phyloP scores from a whole-genome alignment of 2,888 invertebrate species.

The Melanotus villosus region DNA sequence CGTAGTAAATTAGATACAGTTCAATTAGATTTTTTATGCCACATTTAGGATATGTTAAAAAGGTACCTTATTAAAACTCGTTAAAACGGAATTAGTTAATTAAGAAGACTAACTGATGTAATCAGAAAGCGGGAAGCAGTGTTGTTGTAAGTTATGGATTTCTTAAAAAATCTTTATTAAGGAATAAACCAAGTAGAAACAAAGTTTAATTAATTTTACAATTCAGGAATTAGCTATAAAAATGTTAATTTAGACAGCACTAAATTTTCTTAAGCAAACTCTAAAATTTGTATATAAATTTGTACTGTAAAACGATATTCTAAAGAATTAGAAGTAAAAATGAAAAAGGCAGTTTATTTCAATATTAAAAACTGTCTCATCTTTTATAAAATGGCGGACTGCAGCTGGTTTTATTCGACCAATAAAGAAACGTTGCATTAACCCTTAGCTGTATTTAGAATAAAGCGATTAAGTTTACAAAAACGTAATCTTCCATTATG shows the following conservation, averaged over 20 bases:
- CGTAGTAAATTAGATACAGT: too few species aligned
- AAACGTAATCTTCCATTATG: slow-evolving; percentile 48
- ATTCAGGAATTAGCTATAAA: slow-evolving; percentile 26
- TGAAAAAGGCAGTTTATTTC: too few species aligned
- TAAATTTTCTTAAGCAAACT: slow-evolving; percentile 1
- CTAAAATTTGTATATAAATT: background rate
- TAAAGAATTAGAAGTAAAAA: too few species aligned
- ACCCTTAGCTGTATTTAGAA: slow-evolving; percentile 45
- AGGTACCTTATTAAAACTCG: background rate
- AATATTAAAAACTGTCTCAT: too few species aligned
- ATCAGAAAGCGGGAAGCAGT: slow-evolving; percentile 12
- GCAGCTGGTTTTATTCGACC: slow-evolving; percentile 35
- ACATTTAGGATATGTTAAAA: background rate
- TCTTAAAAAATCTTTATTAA: slow-evolving; percentile 30
- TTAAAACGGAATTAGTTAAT: slow-evolving; percentile 1
- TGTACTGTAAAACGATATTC: too few species aligned
- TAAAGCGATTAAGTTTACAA: slow-evolving; percentile 46
- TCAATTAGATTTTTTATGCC: background rate
- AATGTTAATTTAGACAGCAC: slow-evolving; percentile 26
- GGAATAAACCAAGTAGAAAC: background rate
- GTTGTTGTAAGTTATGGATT: slow-evolving; percentile 22
- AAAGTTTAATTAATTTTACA: slow-evolving; percentile 26
- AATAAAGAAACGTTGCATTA: slow-evolving; percentile 35
- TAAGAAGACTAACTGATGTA: slow-evolving; percentile 9
- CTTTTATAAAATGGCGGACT: slow-evolving; percentile 31